Evolutionary conservation across 2,797 vertebrate species (phyloP).

Genomic region (Rhinatrema bivittatum): DNA sequence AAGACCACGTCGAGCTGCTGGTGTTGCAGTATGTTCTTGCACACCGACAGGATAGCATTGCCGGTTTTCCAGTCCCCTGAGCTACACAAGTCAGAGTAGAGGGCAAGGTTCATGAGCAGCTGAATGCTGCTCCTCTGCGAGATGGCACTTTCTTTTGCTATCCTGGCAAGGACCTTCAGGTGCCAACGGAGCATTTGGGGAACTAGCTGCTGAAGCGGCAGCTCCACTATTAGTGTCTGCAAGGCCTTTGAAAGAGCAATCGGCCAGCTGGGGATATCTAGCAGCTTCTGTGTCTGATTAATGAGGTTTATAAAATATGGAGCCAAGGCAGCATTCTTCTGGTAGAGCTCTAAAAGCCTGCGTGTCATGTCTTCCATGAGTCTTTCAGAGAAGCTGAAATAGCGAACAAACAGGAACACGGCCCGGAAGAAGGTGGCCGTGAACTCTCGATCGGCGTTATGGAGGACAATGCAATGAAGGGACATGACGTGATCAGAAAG

Average conservation of each 20-base stretch:
- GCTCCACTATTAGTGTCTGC: slow-evolving; percentile 47
- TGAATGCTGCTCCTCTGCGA: slow-evolving; percentile 43
- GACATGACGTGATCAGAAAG: slow-evolving; percentile 58
- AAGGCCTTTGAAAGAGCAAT: slow-evolving; percentile 48
- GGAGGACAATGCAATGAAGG: slow-evolving; percentile 53
- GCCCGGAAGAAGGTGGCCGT: slow-evolving; percentile 70
- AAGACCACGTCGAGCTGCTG: slow-evolving; percentile 53
- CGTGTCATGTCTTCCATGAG: slow-evolving; percentile 40
- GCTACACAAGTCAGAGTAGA: slow-evolving; percentile 26
- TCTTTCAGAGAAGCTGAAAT: slow-evolving; percentile 51
- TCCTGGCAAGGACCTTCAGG: slow-evolving; percentile 62
- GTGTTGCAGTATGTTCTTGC: slow-evolving; percentile 62
- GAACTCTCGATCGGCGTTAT: slow-evolving; percentile 45
- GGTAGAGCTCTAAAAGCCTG: slow-evolving; percentile 62
- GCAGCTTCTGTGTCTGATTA: slow-evolving; percentile 43
- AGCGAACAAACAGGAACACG: slow-evolving; percentile 59
- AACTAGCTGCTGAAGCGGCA: slow-evolving; percentile 26
- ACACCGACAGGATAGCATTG: slow-evolving; percentile 62
- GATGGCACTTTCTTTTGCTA: slow-evolving; percentile 59
- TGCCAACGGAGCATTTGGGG: slow-evolving; percentile 57
- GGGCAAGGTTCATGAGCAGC: slow-evolving; percentile 55
- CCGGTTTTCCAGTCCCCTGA: slow-evolving; percentile 65
- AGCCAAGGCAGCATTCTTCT: slow-evolving; percentile 52
- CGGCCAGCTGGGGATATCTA: slow-evolving; percentile 53
- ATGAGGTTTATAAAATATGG: slow-evolving; percentile 70